Conservation (phyloP, 2,113 vertebrate species). For the Lynx canadensis region DNA sequence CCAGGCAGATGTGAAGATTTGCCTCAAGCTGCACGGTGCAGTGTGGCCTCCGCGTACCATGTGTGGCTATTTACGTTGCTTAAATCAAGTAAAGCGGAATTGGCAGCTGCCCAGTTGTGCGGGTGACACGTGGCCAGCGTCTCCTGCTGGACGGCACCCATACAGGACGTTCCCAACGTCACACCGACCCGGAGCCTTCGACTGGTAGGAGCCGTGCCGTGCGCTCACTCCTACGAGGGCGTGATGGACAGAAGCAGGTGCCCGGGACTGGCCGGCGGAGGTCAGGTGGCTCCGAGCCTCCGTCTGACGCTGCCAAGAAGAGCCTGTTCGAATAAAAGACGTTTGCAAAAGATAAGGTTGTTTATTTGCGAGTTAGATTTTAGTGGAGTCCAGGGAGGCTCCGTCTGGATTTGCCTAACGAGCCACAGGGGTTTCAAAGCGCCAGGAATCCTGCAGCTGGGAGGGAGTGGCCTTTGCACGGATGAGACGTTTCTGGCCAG, state of each 20-base stretch:
- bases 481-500: not conserved
- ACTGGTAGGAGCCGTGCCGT: not conserved
- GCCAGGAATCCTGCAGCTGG: not conserved
- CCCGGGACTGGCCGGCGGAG: not conserved
- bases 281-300: constrained; percentile 33
- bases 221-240: accelerated
- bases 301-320: not conserved
- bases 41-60: accelerated
- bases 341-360: not conserved
- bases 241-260: constrained; percentile 17
- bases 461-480: not conserved
- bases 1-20: not conserved
- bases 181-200: not conserved
- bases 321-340: constrained; percentile 34
- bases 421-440: not conserved
- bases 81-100: not conserved
- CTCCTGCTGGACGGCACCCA: accelerated
- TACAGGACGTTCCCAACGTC: not conserved
- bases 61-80: not conserved
- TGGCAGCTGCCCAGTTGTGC: too few species aligned
- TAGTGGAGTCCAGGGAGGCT: constrained; percentile 42
- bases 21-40: too few species aligned
- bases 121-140: accelerated
- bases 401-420: not conserved
- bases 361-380: constrained; percentile 64